phyloP scores from a whole-genome alignment of 2,888 invertebrate species.

The Coleophora deauratella region DNA sequence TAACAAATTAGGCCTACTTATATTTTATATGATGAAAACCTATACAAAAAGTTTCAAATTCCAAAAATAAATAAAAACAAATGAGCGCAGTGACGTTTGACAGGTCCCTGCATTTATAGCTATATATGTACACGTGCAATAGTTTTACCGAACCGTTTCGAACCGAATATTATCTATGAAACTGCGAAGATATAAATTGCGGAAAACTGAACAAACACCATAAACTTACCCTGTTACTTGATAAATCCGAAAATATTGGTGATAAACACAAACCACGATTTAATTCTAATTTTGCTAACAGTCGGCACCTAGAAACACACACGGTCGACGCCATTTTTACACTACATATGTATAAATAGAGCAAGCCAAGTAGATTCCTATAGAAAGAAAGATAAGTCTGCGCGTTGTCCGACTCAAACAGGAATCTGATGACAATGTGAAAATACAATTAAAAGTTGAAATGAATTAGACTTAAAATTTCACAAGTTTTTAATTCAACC shows the following conservation, averaged over 20 bases:
- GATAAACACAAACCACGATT: constrained; percentile 73
- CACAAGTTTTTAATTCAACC: too few relatives aligned
- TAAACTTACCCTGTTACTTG: constrained; percentile 63
- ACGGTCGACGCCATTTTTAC: constrained; percentile 77
- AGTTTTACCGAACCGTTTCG: constrained; percentile 27
- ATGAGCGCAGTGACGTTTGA: constrained; percentile 45
- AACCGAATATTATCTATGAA: constrained; percentile 50
- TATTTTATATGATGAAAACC: too few relatives aligned
- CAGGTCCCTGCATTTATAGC: constrained; percentile 45
- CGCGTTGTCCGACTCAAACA: too few relatives aligned
- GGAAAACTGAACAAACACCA: constrained; percentile 23
- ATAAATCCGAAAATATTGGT: constrained; percentile 65
- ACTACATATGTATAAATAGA: constrained; percentile 41
- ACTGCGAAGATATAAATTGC: constrained; percentile 16
- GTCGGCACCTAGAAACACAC: constrained; percentile 75
- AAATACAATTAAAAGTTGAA: too few relatives aligned
- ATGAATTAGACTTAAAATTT: too few relatives aligned
- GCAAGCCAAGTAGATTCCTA: constrained; percentile 1
- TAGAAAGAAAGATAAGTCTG: not conserved
- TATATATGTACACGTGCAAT: constrained; percentile 45
- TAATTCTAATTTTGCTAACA: constrained; percentile 76
- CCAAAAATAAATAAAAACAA: constrained; percentile 28
- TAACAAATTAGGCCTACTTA: too few relatives aligned
- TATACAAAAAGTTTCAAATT: too few relatives aligned
- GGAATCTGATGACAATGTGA: too few relatives aligned